Evolutionary conservation across 2,113 vertebrate species (phyloP).

Genomic region (Sander vitreus): DNA sequence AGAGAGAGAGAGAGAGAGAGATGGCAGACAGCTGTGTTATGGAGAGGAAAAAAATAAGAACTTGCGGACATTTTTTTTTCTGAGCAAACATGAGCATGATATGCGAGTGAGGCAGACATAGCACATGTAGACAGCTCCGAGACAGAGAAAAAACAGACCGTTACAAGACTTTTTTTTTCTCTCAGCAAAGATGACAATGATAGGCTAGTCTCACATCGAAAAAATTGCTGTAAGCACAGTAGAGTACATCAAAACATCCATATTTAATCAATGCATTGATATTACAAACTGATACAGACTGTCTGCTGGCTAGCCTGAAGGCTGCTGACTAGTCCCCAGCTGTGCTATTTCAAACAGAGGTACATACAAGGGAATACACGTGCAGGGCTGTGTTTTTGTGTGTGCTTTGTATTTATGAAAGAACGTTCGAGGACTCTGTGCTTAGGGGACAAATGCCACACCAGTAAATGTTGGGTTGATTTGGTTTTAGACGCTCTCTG

Average conservation of each 20-base stretch:
- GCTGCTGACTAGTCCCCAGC: conserved; percentile 10
- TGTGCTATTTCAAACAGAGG: conserved; percentile 9
- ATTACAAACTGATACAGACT: conserved; percentile 24
- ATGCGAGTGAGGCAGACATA: background rate
- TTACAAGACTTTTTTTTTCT: background rate
- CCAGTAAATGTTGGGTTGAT: background rate
- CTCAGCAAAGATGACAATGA: background rate
- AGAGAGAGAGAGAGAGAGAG: no score
- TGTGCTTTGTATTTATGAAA: conserved; percentile 5
- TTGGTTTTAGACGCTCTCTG: background rate
- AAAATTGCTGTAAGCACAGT: conserved; percentile 11
- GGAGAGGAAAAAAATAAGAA: background rate
- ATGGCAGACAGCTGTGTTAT: background rate
- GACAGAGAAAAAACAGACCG: background rate
- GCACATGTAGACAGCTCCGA: background rate
- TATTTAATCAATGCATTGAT: background rate
- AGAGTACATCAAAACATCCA: conserved; percentile 7
- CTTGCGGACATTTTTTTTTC: background rate
- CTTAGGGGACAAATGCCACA: background rate
- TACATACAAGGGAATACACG: background rate
- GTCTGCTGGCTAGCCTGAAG: conserved; percentile 3
- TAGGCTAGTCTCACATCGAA: conserved; percentile 7
- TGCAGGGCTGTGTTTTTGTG: background rate
- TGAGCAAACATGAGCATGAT: background rate
- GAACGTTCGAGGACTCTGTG: background rate